Conservation (phyloP, 2,888 invertebrate genomes). For the Patella pellucida region DNA sequence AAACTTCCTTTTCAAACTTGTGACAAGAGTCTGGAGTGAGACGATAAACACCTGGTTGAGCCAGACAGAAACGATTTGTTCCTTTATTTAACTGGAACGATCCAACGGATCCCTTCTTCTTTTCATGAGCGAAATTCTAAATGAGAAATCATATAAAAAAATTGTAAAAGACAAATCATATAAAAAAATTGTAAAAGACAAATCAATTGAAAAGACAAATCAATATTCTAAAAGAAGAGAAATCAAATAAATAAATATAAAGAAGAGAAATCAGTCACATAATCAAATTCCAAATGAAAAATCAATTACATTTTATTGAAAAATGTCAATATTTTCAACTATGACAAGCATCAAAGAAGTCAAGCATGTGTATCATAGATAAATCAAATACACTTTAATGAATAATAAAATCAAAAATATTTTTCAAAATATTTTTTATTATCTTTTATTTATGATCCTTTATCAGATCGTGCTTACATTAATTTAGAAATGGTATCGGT, state of each 20-base stretch:
- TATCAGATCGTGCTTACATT: no score
- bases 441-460: no score
- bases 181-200: background rate
- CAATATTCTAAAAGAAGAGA: background rate
- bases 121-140: conserved; percentile 66
- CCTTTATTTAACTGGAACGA: conserved; percentile 76
- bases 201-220: background rate
- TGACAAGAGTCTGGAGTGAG: conserved; percentile 85
- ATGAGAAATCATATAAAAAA: conserved; percentile 15
- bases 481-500: no score
- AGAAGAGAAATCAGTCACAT: no score
- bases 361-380: no score
- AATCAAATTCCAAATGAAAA: background rate
- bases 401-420: no score
- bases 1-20: conserved; percentile 76
- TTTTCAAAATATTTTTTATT: no score
- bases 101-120: conserved; percentile 64
- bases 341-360: no score
- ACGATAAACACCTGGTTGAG: conserved; percentile 73
- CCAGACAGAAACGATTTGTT: conserved; percentile 82
- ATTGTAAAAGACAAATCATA: background rate
- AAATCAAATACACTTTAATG: no score
- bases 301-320: no score
- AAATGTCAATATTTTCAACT: no score
- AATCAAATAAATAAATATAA: background rate